Evolutionary conservation across 1,140 invertebrate species (phyloP), one percentile per base, ranked within the genome.

Genomic region (Zaprionus tsacasi): DNA sequence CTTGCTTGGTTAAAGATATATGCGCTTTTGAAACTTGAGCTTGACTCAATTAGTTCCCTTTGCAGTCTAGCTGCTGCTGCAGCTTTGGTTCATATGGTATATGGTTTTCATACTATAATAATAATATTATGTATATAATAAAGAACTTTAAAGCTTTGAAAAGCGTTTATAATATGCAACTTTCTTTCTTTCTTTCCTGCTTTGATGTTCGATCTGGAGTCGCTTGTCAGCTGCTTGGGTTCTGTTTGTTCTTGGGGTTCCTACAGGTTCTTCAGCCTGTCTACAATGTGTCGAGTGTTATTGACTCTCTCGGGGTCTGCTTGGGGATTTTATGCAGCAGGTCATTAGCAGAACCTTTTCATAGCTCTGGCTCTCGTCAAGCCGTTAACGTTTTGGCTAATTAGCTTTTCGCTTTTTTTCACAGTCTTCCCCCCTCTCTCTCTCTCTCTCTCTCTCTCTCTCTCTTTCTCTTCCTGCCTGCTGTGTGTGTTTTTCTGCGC

Each of bases 361-460:
- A 85, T 85, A 68, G 75, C 81, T 69, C 70, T 68, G 74, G 63
- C 74, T 65, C 60, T 70, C 56, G 60, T 69, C 59, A 70, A 70
- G 79, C 70, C 70, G 85, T 85, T 74, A 82, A 74, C 79, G 82
- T 87, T 86, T 85, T 85, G 82, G 82, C 82, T 86, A 85, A 85
- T 85, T 85, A 85, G 82, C 82, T 85, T 83, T 85, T 85, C 79
- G 78, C 54, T 65, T 68, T 73, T 72, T 72, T 45, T 43, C 40
- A n/a, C 40, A 43, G 38, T 40, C 38, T n/a, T 12, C 13, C 38
- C 5, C 38, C 38, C 38, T 40, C 36, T 12, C 36, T 10, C 11
- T 38, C 40, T n/a, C n/a, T 12, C 36, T 10, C 11, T 38, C 40
- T n/a, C n/a, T 40, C 38, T n/a, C 4, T 21, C 21, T 3, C 38